A percentile compares a stretch with the other conserved stretches of the same genome.
These are phyloP conservation scores for Lycocerus yunnanus DNA, from an alignment of 2,888 invertebrate species.

Conservation along the genomic window DNA sequence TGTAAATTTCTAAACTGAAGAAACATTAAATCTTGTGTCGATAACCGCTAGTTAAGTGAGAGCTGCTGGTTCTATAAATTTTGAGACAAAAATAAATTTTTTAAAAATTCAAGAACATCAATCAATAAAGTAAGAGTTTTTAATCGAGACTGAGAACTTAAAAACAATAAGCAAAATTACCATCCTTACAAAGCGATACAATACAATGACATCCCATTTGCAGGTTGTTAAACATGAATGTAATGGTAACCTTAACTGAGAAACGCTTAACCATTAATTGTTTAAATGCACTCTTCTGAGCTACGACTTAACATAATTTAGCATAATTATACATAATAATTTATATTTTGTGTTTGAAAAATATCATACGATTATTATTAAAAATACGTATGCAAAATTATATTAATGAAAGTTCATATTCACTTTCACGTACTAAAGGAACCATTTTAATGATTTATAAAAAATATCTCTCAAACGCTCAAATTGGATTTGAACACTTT, in stretches of 20 bases:
- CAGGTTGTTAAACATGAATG: background rate
- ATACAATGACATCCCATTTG: background rate
- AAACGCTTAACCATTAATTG: background rate
- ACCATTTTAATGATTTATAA: background rate
- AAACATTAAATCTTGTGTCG: background rate
- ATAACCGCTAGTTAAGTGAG: background rate
- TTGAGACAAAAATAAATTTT: background rate
- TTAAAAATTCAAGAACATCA: background rate
- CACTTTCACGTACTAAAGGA: background rate
- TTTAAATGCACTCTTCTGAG: background rate
- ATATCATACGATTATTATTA: background rate
- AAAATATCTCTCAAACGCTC: background rate
- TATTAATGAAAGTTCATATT: background rate
- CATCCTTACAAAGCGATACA: background rate
- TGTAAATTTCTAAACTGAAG: background rate
- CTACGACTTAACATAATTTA: background rate
- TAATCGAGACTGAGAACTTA: background rate
- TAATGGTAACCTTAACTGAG: background rate
- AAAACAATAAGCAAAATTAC: background rate
- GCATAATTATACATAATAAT: background rate
- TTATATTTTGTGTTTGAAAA: background rate
- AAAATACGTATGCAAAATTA: background rate
- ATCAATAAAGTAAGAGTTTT: background rate
- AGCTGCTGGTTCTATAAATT: background rate
- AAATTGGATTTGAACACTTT: background rate